These are phyloP conservation scores for Nematolebias whitei DNA, from an alignment of 2,113 vertebrate species.

Conservation along the genomic window DNA sequence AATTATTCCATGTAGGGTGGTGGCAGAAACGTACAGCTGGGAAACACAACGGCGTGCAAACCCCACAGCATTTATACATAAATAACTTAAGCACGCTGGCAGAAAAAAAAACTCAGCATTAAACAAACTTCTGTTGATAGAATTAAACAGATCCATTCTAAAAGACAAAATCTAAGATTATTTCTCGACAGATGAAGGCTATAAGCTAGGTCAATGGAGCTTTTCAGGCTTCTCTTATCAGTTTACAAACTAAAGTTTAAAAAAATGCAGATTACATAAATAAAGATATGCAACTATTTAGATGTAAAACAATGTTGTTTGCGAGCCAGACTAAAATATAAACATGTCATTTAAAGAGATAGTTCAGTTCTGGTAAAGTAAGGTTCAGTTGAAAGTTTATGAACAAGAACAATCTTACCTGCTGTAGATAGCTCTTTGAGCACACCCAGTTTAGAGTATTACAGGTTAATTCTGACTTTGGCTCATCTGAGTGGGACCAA, in stretches of 20 bases:
- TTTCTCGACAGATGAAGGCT: slow-evolving; percentile 16
- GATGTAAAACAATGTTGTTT: no score
- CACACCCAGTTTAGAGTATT: no score
- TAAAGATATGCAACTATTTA: no score
- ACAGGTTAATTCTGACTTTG: no score
- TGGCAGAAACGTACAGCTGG: slow-evolving; percentile 25
- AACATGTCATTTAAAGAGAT: no score
- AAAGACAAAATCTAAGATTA: slow-evolving; percentile 2
- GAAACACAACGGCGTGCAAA: slow-evolving; percentile 26
- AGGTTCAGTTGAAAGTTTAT: no score
- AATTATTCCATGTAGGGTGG: slow-evolving; percentile 17
- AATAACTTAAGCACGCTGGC: slow-evolving; percentile 17
- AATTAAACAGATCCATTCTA: slow-evolving; percentile 5
- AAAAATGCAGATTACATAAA: no score
- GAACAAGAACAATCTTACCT: no score
- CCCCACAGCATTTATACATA: slow-evolving; percentile 27
- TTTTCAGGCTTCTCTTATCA: slow-evolving; percentile 4
- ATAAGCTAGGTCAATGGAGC: background rate
- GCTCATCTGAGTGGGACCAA: no score
- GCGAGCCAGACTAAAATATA: no score
- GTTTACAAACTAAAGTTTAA: background rate
- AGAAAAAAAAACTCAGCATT: background rate
- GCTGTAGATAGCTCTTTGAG: no score
- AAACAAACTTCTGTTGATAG: slow-evolving; percentile 8
- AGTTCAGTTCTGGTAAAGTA: no score